These are phyloP conservation scores for Drosophila pruinosa DNA, from an alignment of 1,140 invertebrate genomes.

Conservation along the genomic window DNA sequence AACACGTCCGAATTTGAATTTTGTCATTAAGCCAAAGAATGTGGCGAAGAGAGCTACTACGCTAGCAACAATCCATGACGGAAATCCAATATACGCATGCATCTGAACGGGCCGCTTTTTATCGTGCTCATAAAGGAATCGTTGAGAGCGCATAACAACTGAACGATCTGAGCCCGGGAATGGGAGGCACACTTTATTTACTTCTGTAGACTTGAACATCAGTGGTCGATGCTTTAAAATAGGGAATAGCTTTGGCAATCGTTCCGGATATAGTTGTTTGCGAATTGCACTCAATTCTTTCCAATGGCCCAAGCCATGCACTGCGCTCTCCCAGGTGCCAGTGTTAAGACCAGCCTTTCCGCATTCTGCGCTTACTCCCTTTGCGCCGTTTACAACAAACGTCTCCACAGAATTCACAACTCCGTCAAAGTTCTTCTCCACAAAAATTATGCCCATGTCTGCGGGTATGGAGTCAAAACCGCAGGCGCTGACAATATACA, in stretches of 20 bases:
- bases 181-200: slow-evolving; percentile 86
- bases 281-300: slow-evolving; percentile 87
- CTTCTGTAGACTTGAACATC: slow-evolving; percentile 86
- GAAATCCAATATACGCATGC: slow-evolving; percentile 86
- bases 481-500: slow-evolving; percentile 94
- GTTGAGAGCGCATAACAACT: slow-evolving; percentile 90
- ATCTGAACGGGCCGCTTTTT: slow-evolving; percentile 89
- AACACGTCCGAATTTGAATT: slow-evolving; percentile 86
- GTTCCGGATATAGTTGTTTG: slow-evolving; percentile 86
- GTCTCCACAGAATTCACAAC: slow-evolving; percentile 90
- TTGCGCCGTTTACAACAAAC: slow-evolving; percentile 84
- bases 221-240: slow-evolving; percentile 84
- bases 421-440: slow-evolving; percentile 90
- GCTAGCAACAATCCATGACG: slow-evolving; percentile 74
- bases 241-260: slow-evolving; percentile 86
- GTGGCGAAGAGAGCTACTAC: slow-evolving; percentile 84
- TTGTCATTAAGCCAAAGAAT: slow-evolving; percentile 87
- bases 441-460: slow-evolving; percentile 91
- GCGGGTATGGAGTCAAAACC: slow-evolving; percentile 95
- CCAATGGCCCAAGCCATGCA: slow-evolving; percentile 88
- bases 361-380: slow-evolving; percentile 57
- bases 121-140: slow-evolving; percentile 87
- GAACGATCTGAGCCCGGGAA: slow-evolving; percentile 92
- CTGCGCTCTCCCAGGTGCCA: slow-evolving; percentile 92
- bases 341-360: slow-evolving; percentile 85